Conservation (phyloP, 2,797 vertebrate genomes). For the Cyclura pinguis region DNA sequence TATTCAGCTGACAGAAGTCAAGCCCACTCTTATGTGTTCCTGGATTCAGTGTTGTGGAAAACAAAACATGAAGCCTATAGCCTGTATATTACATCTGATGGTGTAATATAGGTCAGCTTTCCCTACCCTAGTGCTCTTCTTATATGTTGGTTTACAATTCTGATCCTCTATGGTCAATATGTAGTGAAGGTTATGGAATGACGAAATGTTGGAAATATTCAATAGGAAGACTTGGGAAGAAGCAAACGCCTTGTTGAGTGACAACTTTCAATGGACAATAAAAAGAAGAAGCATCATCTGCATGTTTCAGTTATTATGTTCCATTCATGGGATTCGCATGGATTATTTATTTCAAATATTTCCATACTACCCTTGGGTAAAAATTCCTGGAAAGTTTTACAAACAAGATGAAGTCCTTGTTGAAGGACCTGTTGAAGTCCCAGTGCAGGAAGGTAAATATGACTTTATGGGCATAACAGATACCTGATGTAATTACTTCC, state of each 20-base stretch:
- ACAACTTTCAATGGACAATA: background rate
- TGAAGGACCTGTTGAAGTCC: no score
- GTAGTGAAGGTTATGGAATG: background rate
- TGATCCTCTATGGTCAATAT: no score
- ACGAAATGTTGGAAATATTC: background rate
- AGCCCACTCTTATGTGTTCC: background rate
- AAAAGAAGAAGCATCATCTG: background rate
- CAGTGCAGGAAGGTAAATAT: no score
- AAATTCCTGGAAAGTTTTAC: background rate
- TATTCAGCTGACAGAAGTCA: background rate
- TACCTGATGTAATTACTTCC: no score
- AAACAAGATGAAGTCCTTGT: background rate
- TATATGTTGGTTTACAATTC: background rate
- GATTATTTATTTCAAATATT: background rate
- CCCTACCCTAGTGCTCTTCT: background rate
- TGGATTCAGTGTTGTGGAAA: background rate
- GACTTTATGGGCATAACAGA: no score
- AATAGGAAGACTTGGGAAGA: background rate
- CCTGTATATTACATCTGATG: no score
- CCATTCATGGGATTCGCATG: background rate
- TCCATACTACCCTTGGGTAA: background rate
- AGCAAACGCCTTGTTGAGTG: background rate
- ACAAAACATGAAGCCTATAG: background rate
- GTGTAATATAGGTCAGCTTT: background rate
- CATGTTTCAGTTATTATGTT: background rate